Evolutionary conservation across 2,888 invertebrate genomes (phyloP).

Genomic region (Myopa testacea): DNA sequence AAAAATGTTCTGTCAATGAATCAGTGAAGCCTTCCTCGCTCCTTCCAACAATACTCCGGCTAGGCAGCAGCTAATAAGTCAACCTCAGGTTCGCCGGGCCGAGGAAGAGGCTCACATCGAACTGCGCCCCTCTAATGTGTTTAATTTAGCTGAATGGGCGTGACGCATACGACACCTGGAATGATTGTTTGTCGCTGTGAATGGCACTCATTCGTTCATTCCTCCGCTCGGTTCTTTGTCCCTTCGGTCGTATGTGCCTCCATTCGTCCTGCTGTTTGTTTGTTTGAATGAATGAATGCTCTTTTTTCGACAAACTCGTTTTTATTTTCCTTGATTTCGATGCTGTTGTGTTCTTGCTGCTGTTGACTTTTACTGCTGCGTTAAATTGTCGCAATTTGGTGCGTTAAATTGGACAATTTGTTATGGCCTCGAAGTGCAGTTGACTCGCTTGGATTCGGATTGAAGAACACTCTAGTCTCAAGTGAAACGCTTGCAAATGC

Average conservation of each 20-base stretch:
- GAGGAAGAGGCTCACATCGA: conserved; percentile 25
- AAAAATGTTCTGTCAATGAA: conserved; percentile 32
- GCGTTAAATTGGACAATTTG: conserved; percentile 68
- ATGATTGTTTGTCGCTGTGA: conserved; percentile 58
- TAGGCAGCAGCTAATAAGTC: conserved; percentile 37
- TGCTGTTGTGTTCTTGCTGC: conserved; percentile 12
- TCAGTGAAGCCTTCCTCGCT: background rate
- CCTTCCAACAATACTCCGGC: background rate
- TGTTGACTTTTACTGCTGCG: conserved; percentile 32
- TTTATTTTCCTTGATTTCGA: background rate
- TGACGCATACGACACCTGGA: conserved; percentile 66
- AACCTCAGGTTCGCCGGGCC: background rate
- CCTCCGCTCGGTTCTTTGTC: background rate
- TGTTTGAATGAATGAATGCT: background rate
- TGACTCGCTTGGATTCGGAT: conserved; percentile 25
- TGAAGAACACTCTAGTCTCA: background rate
- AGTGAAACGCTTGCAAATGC: conserved; percentile 32
- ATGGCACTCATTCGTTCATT: conserved; percentile 23
- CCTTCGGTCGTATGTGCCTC: background rate
- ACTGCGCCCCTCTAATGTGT: conserved; percentile 33
- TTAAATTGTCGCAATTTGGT: conserved; percentile 66
- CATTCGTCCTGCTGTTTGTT: conserved; percentile 3
- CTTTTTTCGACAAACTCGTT: background rate
- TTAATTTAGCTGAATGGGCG: conserved; percentile 54
- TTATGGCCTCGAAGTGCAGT: conserved; percentile 49